Base-by-base conservation (phyloP, 2,113 vertebrate genomes). In the Neogobius melanostomus region DNA sequence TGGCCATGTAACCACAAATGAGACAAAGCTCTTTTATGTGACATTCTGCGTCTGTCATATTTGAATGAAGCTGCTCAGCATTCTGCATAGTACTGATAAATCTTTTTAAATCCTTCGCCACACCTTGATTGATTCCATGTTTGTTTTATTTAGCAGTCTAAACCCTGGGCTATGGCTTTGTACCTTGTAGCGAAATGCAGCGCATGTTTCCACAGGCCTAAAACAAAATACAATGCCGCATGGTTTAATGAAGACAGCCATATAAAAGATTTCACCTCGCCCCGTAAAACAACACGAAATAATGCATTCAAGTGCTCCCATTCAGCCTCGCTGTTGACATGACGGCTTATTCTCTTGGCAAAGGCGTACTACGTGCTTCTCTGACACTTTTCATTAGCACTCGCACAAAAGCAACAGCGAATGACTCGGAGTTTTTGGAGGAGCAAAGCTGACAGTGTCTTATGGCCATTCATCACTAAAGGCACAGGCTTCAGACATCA, bases 391-490 rank as follows among this genome's bases (percentile, higher is more conserved):
- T 93, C 84, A 92, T 95, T 94, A 95, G 93, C 93, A 91, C 86
- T 64, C 82, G 91, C 90, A 92, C 91, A 95, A 95, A 95, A 92
- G 77, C 81, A 90, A 90, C 87, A 90, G 85, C 82, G 86, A 95
- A 94, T 93, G 92, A 92, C 83, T 90, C 92, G 91, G 84, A 87
- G 80, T 85, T 59, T 85, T 59, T 66, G 71, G 77, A 69, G 47
- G 67, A 43, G 47, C 11, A n/a, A 50, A 54, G 8, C 83, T 88
- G 90, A 91, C 92, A 91, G 92, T 90, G 85, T 91, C 92, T 90
- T 91, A 91, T 91, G 92, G 91, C 94, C 94, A 95, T 96, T 95
- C 94, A 94, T 97, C 95, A 96, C 88, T 87, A 81, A 91, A 92
- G 93, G 91, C 92, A 94, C 93, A 92, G 91, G 89, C 94, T 91